Evolutionary conservation across 2,797 vertebrate genomes (phyloP).

Genomic region (Phrynocephalus vlangalii): DNA sequence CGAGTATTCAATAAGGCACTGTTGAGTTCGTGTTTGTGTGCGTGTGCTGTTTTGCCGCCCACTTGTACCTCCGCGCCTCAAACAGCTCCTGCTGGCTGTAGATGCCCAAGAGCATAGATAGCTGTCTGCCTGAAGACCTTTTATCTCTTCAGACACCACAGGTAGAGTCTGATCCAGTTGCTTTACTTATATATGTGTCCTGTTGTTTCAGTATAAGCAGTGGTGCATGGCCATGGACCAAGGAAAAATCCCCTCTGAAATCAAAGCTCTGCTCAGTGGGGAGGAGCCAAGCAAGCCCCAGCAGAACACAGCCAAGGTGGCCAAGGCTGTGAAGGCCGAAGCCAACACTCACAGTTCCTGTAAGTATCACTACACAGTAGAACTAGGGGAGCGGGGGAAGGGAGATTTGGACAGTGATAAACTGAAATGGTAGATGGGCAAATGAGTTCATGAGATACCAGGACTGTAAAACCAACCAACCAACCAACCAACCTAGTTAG

Average conservation of each 20-base stretch:
- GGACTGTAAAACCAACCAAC: background rate
- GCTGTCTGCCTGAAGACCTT: background rate
- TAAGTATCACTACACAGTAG: slow-evolving; percentile 69
- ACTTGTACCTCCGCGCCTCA: background rate
- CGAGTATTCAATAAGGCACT: background rate
- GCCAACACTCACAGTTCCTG: slow-evolving; percentile 79
- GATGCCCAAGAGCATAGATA: background rate
- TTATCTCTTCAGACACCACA: background rate
- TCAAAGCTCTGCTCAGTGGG: slow-evolving; percentile 93
- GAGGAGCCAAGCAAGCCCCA: slow-evolving; percentile 89
- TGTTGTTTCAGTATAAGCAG: slow-evolving; percentile 92
- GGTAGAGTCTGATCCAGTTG: slow-evolving; percentile 32
- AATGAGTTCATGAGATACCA: background rate
- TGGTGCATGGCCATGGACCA: slow-evolving; percentile 99
- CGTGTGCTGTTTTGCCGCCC: background rate
- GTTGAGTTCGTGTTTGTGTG: background rate
- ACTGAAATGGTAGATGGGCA: slow-evolving; percentile 34
- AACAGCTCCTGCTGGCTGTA: background rate
- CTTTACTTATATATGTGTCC: slow-evolving; percentile 20
- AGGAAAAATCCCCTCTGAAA: slow-evolving; percentile 98
- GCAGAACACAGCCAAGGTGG: slow-evolving; percentile 81
- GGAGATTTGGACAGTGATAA: slow-evolving; percentile 48
- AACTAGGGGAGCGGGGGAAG: slow-evolving; percentile 50
- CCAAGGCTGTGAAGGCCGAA: slow-evolving; percentile 84
- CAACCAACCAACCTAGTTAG: background rate